Evolutionary conservation across 2,113 vertebrate genomes (phyloP).

Genomic region (Laticauda laticaudata): DNA sequence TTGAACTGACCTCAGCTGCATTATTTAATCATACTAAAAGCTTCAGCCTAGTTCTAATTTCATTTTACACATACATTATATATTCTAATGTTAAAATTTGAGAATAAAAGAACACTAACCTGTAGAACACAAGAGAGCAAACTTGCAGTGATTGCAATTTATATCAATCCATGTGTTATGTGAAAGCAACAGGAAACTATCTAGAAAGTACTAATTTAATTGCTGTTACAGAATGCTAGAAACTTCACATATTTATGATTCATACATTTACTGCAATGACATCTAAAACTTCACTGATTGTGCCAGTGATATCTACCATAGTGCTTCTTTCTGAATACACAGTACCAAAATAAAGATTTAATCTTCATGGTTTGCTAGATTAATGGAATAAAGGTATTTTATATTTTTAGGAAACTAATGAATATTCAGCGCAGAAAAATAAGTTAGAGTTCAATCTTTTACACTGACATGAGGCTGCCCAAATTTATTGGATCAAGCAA

Average conservation of each 20-base stretch:
- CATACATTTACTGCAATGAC: background rate
- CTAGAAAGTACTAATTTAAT: background rate
- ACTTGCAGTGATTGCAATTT: background rate
- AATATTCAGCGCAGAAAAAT: background rate
- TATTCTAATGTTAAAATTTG: background rate
- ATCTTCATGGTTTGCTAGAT: background rate
- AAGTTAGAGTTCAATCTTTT: background rate
- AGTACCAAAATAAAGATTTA: background rate
- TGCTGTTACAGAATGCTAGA: background rate
- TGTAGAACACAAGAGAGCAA: background rate
- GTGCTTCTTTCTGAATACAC: background rate
- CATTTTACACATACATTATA: background rate
- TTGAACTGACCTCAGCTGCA: background rate
- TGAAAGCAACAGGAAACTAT: background rate
- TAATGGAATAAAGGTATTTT: background rate
- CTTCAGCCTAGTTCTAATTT: background rate
- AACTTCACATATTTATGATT: background rate
- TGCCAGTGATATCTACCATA: background rate
- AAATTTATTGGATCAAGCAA: background rate
- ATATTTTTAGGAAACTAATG: background rate
- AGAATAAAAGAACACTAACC: background rate
- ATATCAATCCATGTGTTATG: background rate
- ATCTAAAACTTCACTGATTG: background rate
- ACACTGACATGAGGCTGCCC: background rate
- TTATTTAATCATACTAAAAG: background rate